Base-by-base conservation (phyloP, 2,888 invertebrate genomes). In the Agelastica alni region DNA sequence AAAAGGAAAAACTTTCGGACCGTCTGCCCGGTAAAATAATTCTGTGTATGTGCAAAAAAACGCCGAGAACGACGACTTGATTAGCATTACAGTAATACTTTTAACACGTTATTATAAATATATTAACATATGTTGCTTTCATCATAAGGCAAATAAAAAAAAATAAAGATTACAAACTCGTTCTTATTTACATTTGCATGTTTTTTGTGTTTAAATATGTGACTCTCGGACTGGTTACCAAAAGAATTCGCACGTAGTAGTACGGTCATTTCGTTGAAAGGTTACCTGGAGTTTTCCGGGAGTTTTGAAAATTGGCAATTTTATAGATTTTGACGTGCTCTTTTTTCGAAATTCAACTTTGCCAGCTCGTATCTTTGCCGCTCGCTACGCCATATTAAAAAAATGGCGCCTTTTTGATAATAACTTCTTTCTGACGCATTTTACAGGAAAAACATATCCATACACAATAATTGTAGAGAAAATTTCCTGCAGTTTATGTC, bases 41-140 rank as follows among this genome's bases (percentile, higher is more conserved):
- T 41, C 36, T 31, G 14, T 3, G 4, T 17, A 32, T 30, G 22
- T 43, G 26, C 31, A 45, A 46, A 39, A 32, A 39, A 30, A 28
- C 36, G 6, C 9, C 22, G 14, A n/a, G n/a, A 22, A 43, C 42
- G 51, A 51, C 41, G 41, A 46, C 17, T 42, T 34, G 32, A 55
- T 55, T 55, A 55, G 31, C 55, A 46, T 16, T 9, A 7, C 14
- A 14, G 5, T 30, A 26, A 41, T 36, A 51, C 34, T 46, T 55
- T 51, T 51, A 46, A 51, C 55, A 55, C 51, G 31, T 55, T 44
- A 36, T 36, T 28, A 12, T 10, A 46, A 46, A 46, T 28, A 46
- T 12, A 46, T 37, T 45, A 37, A 46, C 46, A 46, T 46, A 22
- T 46, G 36, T 12, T n/a, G 36, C 10, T 28, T 36, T 10, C 16